phyloP scores from a whole-genome alignment of 2,797 vertebrate species.

The Spinus pinus region DNA sequence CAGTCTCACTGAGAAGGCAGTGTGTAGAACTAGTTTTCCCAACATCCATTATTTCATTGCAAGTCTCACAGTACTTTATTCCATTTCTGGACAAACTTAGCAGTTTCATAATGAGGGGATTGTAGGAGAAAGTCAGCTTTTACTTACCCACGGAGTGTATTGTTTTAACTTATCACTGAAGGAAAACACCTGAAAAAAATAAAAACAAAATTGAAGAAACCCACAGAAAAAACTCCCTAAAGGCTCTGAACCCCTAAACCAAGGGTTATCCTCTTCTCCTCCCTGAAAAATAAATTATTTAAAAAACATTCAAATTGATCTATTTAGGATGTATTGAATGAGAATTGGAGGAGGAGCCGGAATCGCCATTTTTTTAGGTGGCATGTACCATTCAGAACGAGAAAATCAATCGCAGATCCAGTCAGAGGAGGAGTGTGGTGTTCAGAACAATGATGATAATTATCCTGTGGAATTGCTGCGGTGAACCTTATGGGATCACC shows the following conservation, averaged over 20 bases:
- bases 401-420: background rate
- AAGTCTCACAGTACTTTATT: background rate
- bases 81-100: background rate
- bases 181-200: background rate
- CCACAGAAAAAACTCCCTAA: background rate
- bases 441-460: background rate
- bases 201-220: background rate
- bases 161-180: background rate
- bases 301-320: background rate
- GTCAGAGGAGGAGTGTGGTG: background rate
- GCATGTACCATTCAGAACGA: background rate
- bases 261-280: background rate
- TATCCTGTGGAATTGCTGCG: background rate
- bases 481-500: accelerated
- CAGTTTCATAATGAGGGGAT: background rate
- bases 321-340: background rate
- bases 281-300: background rate
- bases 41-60: background rate
- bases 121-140: background rate
- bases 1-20: background rate
- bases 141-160: background rate
- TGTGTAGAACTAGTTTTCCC: background rate
- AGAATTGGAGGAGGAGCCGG: background rate
- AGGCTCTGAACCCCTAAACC: background rate
- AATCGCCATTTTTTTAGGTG: background rate